Conservation (phyloP, 1,140 invertebrate genomes). For the Procambarus clarkii region DNA sequence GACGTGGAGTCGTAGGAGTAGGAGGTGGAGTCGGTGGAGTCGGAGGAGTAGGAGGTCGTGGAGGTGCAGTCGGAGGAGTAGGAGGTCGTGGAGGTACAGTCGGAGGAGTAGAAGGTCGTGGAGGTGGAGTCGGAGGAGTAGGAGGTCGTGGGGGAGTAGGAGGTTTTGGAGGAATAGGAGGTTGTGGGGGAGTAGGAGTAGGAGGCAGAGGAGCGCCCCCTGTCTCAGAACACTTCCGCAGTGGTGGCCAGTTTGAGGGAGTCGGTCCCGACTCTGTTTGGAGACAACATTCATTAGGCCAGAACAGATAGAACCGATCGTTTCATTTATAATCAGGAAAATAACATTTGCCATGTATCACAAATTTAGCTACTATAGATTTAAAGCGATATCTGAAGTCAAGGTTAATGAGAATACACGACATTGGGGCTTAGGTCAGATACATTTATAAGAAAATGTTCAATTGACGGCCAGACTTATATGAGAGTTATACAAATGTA, state of each 20-base stretch:
- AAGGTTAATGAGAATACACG: too few species aligned
- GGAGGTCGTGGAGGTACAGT: background rate
- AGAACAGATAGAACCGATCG: background rate
- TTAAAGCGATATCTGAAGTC: background rate
- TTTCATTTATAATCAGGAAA: background rate
- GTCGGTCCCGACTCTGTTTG: slow-evolving; percentile 6
- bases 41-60: too few species aligned
- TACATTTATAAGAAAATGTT: too few species aligned
- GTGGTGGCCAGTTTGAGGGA: slow-evolving; percentile 21
- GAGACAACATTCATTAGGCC: background rate
- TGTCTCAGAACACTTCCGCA: slow-evolving; percentile 3
- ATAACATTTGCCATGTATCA: background rate
- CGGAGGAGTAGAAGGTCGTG: background rate
- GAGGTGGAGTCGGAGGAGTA: background rate
- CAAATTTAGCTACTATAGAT: background rate
- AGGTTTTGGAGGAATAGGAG: background rate
- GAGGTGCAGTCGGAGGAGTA: background rate
- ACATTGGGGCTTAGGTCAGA: too few species aligned
- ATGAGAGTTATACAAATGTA: too few species aligned
- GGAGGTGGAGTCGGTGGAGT: background rate
- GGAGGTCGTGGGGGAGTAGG: background rate
- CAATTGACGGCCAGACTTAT: too few species aligned
- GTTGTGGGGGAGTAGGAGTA: background rate
- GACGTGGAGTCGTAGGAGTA: background rate
- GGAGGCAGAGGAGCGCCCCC: background rate